Evolutionary conservation across 2,888 invertebrate genomes (phyloP).

Genomic region (Trissoscelio sp.): DNA sequence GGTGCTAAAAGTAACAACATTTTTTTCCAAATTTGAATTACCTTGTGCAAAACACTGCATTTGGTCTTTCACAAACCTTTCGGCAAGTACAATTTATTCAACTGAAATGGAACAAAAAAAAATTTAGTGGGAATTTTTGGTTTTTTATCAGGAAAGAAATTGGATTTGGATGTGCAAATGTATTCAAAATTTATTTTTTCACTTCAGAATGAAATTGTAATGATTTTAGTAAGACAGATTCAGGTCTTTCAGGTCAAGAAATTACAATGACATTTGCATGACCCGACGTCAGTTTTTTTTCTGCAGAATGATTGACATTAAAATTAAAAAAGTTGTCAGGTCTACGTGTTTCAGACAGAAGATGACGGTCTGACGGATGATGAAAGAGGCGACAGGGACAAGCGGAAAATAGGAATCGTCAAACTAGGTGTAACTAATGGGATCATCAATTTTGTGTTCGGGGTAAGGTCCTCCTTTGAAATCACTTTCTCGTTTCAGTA

Average conservation of each 20-base stretch:
- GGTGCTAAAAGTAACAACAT: neutral
- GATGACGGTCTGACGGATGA: slow-evolving; percentile 85
- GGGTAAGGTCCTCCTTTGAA: slow-evolving; percentile 87
- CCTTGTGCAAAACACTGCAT: slow-evolving; percentile 31
- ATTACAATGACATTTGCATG: slow-evolving; percentile 20
- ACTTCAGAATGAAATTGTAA: too few relatives aligned
- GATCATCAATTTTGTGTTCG: slow-evolving; percentile 92
- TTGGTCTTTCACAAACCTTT: slow-evolving; percentile 39
- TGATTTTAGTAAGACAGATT: too few relatives aligned
- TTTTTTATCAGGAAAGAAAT: neutral
- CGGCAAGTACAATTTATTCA: slow-evolving; percentile 64
- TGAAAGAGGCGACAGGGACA: slow-evolving; percentile 86
- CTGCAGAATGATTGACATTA: slow-evolving; percentile 3
- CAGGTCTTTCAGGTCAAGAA: neutral
- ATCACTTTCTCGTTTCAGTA: too few relatives aligned
- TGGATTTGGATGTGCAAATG: neutral
- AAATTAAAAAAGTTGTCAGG: slow-evolving; percentile 72
- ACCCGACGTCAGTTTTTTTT: slow-evolving; percentile 24
- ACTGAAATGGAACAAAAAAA: slow-evolving; percentile 1
- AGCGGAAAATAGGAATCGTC: slow-evolving; percentile 89
- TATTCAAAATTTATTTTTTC: too few relatives aligned
- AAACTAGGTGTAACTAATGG: slow-evolving; percentile 91
- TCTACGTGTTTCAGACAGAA: slow-evolving; percentile 78
- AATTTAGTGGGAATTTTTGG: slow-evolving; percentile 1
- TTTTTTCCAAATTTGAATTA: slow-evolving; percentile 48